These are phyloP conservation scores for Neodiprion virginianus DNA, from an alignment of 1,140 invertebrate genomes.

Conservation along the genomic window DNA sequence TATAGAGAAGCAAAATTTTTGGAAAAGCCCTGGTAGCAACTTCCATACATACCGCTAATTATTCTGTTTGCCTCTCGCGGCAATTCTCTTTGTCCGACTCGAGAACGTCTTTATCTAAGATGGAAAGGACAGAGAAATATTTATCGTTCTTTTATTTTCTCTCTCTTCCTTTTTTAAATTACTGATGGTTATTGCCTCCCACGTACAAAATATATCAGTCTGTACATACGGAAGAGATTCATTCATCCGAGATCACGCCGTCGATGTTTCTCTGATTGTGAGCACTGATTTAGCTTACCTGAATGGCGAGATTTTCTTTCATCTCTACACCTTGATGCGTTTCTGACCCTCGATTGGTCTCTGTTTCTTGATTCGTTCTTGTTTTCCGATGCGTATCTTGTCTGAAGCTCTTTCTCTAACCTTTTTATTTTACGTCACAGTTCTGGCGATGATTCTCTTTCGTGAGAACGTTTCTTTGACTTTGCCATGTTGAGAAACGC, in stretches of 20 bases:
- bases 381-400: background rate
- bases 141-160: no score
- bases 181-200: conserved; percentile 20
- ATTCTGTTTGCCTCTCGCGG: background rate
- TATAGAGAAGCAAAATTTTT: background rate
- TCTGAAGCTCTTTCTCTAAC: background rate
- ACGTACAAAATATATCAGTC: conserved; percentile 22
- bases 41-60: background rate
- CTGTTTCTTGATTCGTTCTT: background rate
- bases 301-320: background rate
- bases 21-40: background rate
- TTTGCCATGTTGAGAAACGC: conserved; percentile 10
- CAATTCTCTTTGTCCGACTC: conserved; percentile 13
- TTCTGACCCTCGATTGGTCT: background rate
- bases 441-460: conserved; percentile 7
- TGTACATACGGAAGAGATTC: conserved; percentile 7
- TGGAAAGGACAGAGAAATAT: background rate
- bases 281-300: background rate
- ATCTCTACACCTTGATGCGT: background rate
- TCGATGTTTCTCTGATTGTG: conserved; percentile 2
- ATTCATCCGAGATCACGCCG: conserved; percentile 12
- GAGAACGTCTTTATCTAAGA: background rate
- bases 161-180: background rate
- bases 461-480: conserved; percentile 16
- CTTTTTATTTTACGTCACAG: conserved; percentile 11